Conservation (phyloP, 2,888 invertebrate species). For the Dysmachus trigonus region DNA sequence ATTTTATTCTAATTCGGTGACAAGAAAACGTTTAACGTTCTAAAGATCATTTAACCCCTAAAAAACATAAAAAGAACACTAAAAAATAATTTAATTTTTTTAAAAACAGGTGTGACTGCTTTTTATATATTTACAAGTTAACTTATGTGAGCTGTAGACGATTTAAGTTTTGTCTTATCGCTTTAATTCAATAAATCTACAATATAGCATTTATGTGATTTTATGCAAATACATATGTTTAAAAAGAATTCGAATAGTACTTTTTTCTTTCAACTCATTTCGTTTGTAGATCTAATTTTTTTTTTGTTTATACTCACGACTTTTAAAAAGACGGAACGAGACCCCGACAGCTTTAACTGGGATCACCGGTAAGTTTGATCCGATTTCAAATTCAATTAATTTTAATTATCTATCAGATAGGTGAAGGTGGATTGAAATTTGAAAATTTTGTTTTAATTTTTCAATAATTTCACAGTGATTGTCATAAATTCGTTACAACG, state of each 20-base stretch:
- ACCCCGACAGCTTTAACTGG: neutral
- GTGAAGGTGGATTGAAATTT: neutral
- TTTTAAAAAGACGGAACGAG: neutral
- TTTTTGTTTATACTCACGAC: neutral
- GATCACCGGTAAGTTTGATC: neutral
- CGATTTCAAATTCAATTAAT: neutral
- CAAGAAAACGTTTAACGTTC: constrained; percentile 15
- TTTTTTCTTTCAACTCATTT: constrained; percentile 24
- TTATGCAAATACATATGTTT: constrained; percentile 29
- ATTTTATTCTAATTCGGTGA: neutral
- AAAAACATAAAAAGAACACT: neutral
- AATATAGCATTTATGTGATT: constrained; percentile 20
- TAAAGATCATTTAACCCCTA: neutral
- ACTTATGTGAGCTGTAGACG: constrained; percentile 25
- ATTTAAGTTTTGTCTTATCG: constrained; percentile 21
- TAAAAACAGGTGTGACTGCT: constrained; percentile 31
- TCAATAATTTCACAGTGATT: neutral
- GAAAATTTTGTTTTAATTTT: neutral
- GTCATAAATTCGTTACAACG: neutral
- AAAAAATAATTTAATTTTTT: neutral
- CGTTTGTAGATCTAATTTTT: neutral
- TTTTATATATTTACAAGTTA: constrained; percentile 28
- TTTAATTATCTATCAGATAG: neutral
- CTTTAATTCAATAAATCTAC: constrained; percentile 9
- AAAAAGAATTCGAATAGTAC: neutral